These are phyloP conservation scores for Gonioctena quinquepunctata DNA, from an alignment of 1,140 invertebrate species.

Conservation along the genomic window DNA sequence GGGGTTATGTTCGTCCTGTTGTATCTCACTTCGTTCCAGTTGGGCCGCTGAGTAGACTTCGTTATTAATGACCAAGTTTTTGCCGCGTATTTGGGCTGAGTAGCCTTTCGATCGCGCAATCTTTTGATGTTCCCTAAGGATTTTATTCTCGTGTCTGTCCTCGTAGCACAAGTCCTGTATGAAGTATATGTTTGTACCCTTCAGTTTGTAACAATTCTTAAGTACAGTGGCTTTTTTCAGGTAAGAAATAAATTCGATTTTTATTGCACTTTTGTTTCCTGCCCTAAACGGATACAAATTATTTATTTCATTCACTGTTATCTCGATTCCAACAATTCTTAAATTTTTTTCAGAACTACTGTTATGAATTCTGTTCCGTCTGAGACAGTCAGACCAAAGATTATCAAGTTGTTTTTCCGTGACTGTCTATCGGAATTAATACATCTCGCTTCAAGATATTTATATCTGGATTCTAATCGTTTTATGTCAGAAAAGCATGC, in stretches of 20 bases:
- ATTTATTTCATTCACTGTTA: background rate
- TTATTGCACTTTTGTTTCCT: background rate
- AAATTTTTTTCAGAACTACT: background rate
- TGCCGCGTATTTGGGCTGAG: background rate
- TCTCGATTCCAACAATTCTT: background rate
- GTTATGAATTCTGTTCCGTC: background rate
- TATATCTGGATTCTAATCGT: background rate
- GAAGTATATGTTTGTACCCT: background rate
- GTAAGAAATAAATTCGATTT: background rate
- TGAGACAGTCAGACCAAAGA: background rate
- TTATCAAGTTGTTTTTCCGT: background rate
- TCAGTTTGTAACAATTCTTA: background rate
- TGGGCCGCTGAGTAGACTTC: background rate
- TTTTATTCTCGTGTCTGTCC: background rate
- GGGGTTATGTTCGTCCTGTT: background rate
- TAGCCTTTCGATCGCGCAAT: too few species aligned
- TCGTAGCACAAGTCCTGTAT: background rate
- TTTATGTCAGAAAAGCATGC: background rate
- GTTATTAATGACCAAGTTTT: background rate
- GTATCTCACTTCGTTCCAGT: background rate
- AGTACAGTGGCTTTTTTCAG: background rate
- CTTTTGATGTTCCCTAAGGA: background rate
- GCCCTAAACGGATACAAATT: background rate
- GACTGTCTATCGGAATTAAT: background rate
- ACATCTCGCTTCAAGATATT: background rate